Percentiles rank a stretch among this genome's conserved stretches.
These are phyloP conservation scores for Ephestia elutella DNA, from an alignment of 1,140 invertebrate genomes.

Conservation along the genomic window DNA sequence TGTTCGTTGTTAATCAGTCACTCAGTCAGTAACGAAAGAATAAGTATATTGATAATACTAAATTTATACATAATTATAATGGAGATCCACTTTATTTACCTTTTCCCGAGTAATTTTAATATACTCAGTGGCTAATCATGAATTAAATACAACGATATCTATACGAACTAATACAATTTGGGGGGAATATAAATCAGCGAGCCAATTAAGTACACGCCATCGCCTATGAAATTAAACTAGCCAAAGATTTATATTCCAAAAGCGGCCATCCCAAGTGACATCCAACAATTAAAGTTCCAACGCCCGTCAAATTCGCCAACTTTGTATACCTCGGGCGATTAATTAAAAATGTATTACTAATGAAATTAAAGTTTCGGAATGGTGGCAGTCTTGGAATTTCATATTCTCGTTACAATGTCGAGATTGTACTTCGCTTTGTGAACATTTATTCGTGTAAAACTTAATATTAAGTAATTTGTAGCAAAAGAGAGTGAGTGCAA, in stretches of 20 bases:
- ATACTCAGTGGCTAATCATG: too few relatives aligned
- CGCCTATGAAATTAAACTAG: background rate
- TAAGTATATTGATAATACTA: too few relatives aligned
- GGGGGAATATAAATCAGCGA: background rate
- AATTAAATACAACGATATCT: too few relatives aligned
- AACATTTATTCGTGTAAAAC: slow-evolving; percentile 22
- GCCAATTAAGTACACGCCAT: background rate
- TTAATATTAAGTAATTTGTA: slow-evolving; percentile 8
- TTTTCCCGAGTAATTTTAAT: too few relatives aligned
- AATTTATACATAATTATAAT: too few relatives aligned
- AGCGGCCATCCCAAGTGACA: slow-evolving; percentile 13
- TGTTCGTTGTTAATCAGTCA: too few relatives aligned
- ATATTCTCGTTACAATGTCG: slow-evolving; percentile 28
- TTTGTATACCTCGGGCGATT: slow-evolving; percentile 30
- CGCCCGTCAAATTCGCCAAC: slow-evolving; percentile 24
- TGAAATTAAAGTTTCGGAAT: slow-evolving; percentile 29
- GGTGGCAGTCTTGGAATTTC: slow-evolving; percentile 25
- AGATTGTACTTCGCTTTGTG: slow-evolving; percentile 17
- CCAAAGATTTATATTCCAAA: slow-evolving; percentile 1
- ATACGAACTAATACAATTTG: background rate
- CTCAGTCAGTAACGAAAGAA: too few relatives aligned
- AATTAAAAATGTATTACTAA: slow-evolving; percentile 40
- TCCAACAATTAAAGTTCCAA: slow-evolving; percentile 24
- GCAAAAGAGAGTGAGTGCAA: background rate
- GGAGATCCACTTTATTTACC: too few relatives aligned